Percentiles rank a stretch among this genome's conserved stretches.
phyloP scores from a whole-genome alignment of 2,797 vertebrate genomes.

The Momotus momota region DNA sequence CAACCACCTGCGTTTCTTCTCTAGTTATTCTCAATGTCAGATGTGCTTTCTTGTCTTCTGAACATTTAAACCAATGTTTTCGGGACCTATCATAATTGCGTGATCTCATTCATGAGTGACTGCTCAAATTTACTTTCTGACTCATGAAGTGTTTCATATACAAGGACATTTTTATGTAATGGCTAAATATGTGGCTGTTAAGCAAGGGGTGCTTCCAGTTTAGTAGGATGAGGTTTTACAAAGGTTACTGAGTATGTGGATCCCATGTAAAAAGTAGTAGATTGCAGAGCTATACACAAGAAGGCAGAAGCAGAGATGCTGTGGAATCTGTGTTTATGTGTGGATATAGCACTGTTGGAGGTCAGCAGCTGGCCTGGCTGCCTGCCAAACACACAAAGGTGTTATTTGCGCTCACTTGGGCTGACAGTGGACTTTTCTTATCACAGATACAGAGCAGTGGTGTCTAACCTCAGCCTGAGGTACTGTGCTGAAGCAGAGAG shows the following conservation, averaged over 20 bases:
- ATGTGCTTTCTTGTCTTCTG: background rate
- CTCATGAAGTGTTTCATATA: conserved; percentile 30
- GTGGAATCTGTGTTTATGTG: background rate
- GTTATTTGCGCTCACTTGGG: background rate
- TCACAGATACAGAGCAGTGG: background rate
- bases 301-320: background rate
- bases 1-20: background rate
- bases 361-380: background rate
- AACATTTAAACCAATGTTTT: background rate
- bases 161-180: conserved; percentile 26
- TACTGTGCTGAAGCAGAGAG: background rate
- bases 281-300: background rate
- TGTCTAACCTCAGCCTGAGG: background rate
- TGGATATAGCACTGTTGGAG: background rate
- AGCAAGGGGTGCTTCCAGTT: conserved; percentile 18
- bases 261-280: background rate
- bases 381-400: no score
- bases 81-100: background rate
- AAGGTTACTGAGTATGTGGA: background rate
- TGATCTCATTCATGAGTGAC: conserved; percentile 30
- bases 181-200: conserved; percentile 29
- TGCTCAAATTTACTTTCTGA: conserved; percentile 47
- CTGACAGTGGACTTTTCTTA: background rate
- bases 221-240: conserved; percentile 36
- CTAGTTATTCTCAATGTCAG: background rate